Evolutionary conservation across 2,797 vertebrate genomes (phyloP), one percentile per base, ranked within the genome.

Genomic region (Oreonectes daqikongensis): DNA sequence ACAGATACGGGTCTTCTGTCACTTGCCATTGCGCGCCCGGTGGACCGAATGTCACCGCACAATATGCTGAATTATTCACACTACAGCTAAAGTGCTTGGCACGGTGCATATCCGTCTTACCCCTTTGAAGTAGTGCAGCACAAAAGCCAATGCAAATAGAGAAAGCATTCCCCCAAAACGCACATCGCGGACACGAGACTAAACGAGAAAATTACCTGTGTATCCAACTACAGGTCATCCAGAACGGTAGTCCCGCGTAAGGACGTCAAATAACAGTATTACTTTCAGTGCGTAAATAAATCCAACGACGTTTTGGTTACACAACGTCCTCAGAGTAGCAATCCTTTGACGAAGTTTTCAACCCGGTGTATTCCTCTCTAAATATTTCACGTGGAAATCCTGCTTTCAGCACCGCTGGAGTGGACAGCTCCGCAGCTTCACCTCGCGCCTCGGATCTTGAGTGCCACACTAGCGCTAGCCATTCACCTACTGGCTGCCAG

Each of bases 371-470:
- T 91, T 89, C 89, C 81, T 83, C 81, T 81, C 77, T 14, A 76
- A 84, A 84, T 79, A 72, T 48, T 26, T 42, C 38, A 42, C 42
- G 59, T 15, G 42, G 26, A 72, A 63, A 75, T 74, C 76, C 52
- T 67, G 69, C 84, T 79, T 92, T 93, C 92, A 93, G 93, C 89
- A 93, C 91, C 48, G 79, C 71, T 28, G 40, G 28, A 88, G 81
- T 80, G 91, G 89, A 93, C 92, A 93, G 93, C 90, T 92, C 91
- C 88, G 75, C 44, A 86, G 85, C 87, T 86, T 91, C 84, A 84
- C 87, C 87, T 90, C 91, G 83, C 79, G 84, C 85, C 84, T 82
- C 83, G 63, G 82, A 85, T 91, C 89, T 90, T 81, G 24, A 83
- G 89, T 79, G 86, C 86, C 86, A 88, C 87, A 80, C 71, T 44